phyloP scores from a whole-genome alignment of 2,797 vertebrate species.

The Rhinella marina region DNA sequence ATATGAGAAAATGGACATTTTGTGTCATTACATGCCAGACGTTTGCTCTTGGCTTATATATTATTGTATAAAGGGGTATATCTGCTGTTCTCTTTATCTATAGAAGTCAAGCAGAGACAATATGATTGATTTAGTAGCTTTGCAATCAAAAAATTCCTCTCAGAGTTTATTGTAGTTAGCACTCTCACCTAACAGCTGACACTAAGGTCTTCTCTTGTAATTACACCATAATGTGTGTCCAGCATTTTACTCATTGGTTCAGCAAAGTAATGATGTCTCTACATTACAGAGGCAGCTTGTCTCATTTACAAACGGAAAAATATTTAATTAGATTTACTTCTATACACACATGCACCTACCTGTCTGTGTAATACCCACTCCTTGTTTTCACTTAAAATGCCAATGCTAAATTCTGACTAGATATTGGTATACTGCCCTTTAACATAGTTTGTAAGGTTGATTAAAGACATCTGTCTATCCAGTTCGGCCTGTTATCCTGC shows the following conservation, averaged over 20 bases:
- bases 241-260: background rate
- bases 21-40: background rate
- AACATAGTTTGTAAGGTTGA: too few relatives aligned
- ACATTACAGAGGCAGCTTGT: background rate
- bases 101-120: slow-evolving; percentile 1
- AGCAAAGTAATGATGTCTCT: background rate
- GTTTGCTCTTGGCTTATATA: background rate
- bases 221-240: background rate
- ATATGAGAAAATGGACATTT: background rate
- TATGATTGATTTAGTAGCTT: slow-evolving; percentile 19
- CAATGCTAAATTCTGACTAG: too few relatives aligned
- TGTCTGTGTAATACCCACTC: too few relatives aligned
- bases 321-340: background rate
- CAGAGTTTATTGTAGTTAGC: background rate
- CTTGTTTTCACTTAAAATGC: too few relatives aligned
- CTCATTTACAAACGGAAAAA: background rate
- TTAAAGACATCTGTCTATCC: too few relatives aligned
- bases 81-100: background rate
- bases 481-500: too few relatives aligned
- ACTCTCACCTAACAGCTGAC: background rate
- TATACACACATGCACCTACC: background rate
- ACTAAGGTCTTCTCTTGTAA: background rate
- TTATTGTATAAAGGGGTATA: background rate
- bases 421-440: too few relatives aligned
- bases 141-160: slow-evolving; percentile 1